phyloP scores from a whole-genome alignment of 2,888 invertebrate genomes.

The Brenthis ino region DNA sequence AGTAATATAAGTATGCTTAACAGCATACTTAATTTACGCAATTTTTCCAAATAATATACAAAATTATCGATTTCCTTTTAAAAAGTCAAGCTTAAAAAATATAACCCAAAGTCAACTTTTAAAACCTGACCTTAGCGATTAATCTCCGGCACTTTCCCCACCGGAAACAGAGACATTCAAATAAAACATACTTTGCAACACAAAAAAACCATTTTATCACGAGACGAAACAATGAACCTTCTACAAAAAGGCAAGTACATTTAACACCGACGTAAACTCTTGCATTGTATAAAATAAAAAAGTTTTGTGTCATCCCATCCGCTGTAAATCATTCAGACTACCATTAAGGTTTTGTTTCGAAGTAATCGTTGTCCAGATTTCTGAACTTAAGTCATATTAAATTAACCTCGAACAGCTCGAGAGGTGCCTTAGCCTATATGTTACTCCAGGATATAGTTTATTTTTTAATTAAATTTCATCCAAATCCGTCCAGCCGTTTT shows the following conservation, averaged over 20 bases:
- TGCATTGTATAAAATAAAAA: conserved; percentile 31
- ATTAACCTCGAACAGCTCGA: not conserved
- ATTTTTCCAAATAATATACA: not conserved
- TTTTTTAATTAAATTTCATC: too few relatives aligned
- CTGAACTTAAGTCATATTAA: not conserved
- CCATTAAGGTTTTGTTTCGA: conserved; percentile 30
- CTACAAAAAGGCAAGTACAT: conserved; percentile 31
- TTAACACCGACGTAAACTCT: conserved; percentile 32
- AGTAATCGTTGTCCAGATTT: conserved; percentile 24
- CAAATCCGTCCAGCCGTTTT: too few relatives aligned
- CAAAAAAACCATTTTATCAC: conserved; percentile 22
- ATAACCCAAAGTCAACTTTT: conserved; percentile 12
- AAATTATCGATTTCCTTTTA: not conserved
- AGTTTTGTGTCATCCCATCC: conserved; percentile 24
- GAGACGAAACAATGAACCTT: conserved; percentile 34
- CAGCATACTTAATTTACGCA: too few relatives aligned
- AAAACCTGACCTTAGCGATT: conserved; percentile 12
- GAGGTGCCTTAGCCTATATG: too few relatives aligned
- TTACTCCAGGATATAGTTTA: too few relatives aligned
- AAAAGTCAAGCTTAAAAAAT: not conserved
- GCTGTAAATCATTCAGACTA: conserved; percentile 29
- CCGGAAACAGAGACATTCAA: conserved; percentile 17
- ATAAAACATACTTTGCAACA: conserved; percentile 21
- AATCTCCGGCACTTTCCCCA: conserved; percentile 25
- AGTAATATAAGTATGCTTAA: too few relatives aligned